Percentiles rank a stretch among this genome's conserved stretches.
Evolutionary conservation across 2,888 invertebrate genomes (phyloP).

Genomic region (Noctua pronuba): DNA sequence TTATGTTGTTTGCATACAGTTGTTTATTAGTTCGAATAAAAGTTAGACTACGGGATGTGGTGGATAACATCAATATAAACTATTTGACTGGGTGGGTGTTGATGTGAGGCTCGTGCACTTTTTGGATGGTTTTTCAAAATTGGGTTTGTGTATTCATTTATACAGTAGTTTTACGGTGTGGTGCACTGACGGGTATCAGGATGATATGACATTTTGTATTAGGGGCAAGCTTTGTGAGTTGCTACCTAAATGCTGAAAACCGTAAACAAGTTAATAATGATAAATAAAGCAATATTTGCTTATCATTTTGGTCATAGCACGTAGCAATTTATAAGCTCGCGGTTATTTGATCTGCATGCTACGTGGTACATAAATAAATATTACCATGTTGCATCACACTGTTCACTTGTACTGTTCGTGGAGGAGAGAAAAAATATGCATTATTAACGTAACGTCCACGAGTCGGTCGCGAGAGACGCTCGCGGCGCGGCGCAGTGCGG

Average conservation of each 20-base stretch:
- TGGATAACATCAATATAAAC: not conserved
- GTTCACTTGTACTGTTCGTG: constrained; percentile 46
- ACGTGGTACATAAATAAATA: constrained; percentile 20
- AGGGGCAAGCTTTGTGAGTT: constrained; percentile 46
- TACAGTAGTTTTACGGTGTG: constrained; percentile 56
- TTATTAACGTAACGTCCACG: constrained; percentile 74
- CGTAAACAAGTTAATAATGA: not conserved
- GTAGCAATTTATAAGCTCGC: constrained; percentile 33
- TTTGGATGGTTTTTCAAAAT: constrained; percentile 50
- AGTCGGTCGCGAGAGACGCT: constrained; percentile 49
- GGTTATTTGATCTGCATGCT: constrained; percentile 1
- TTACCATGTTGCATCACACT: constrained; percentile 14
- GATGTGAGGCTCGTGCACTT: constrained; percentile 24
- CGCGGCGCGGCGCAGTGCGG: not conserved
- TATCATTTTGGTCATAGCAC: not conserved
- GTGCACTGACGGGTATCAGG: constrained; percentile 48
- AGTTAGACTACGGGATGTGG: not conserved
- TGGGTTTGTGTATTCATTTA: constrained; percentile 53
- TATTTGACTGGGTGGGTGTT: not conserved
- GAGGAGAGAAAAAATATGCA: constrained; percentile 86
- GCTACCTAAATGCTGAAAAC: constrained; percentile 18
- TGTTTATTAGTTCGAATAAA: not conserved
- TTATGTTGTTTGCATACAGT: not conserved
- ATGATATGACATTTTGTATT: not conserved
- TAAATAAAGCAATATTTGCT: not conserved